Conservation (phyloP, 2,797 vertebrate species). For the Anisognathus igniventris region DNA sequence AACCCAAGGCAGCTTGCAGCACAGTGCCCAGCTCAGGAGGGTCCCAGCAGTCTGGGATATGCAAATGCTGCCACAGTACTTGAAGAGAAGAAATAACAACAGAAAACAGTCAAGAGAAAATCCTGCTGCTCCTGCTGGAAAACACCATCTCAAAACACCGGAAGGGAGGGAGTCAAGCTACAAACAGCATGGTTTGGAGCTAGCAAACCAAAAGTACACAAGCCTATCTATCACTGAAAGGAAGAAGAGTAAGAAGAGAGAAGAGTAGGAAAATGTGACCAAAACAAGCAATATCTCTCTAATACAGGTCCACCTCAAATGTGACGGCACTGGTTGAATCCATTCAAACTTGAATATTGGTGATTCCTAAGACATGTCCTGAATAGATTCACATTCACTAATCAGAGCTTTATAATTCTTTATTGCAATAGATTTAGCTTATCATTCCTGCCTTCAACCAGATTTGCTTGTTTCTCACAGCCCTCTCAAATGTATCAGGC, state of each 20-base stretch:
- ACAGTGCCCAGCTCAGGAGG: not conserved
- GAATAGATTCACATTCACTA: not conserved
- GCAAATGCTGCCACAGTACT: not conserved
- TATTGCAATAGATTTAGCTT: not conserved
- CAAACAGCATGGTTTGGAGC: not conserved
- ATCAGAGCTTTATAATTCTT: not conserved
- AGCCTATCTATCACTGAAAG: not conserved
- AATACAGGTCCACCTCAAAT: not conserved
- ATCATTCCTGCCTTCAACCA: not conserved
- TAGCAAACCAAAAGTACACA: not conserved
- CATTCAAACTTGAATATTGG: not conserved
- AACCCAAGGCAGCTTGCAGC: not conserved
- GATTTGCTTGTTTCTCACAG: not conserved
- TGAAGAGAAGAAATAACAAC: not conserved
- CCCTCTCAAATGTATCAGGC: not conserved
- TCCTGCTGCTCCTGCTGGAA: not conserved
- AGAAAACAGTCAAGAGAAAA: not conserved
- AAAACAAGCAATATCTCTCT: not conserved
- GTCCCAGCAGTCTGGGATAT: not conserved
- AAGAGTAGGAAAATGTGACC: not conserved
- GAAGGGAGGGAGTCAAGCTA: not conserved
- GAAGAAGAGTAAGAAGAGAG: not conserved
- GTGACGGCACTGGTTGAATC: not conserved
- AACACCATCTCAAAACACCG: not conserved
- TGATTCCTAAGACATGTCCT: not conserved